phyloP scores from a whole-genome alignment of 2,113 vertebrate genomes.

The Bolborhynchus lineola region DNA sequence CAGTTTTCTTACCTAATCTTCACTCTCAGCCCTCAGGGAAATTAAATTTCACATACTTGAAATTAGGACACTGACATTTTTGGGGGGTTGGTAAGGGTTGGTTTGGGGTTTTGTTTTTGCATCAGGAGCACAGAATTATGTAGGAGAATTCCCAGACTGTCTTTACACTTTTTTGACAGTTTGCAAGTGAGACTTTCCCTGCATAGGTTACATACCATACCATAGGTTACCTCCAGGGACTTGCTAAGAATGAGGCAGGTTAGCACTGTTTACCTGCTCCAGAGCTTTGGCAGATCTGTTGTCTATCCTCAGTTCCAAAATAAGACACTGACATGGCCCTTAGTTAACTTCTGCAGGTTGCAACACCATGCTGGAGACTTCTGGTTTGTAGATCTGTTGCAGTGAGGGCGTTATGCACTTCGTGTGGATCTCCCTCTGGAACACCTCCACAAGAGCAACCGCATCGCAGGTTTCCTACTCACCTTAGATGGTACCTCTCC shows the following conservation, averaged over 20 bases:
- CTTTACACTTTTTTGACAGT: neutral
- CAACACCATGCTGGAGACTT: neutral
- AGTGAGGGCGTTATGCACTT: neutral
- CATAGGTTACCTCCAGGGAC: neutral
- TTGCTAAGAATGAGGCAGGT: neutral
- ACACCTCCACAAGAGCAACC: neutral
- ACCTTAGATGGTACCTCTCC: neutral
- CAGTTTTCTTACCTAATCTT: constrained; percentile 66
- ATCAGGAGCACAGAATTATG: neutral
- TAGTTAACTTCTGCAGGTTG: neutral
- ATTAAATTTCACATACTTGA: constrained; percentile 63
- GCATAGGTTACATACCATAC: neutral
- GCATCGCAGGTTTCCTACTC: neutral
- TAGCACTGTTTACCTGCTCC: neutral
- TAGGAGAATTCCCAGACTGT: neutral
- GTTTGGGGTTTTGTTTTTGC: neutral
- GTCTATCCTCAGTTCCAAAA: neutral
- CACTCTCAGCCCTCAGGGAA: constrained; percentile 49
- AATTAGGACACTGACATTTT: constrained; percentile 1
- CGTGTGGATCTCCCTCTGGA: neutral
- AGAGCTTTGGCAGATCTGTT: neutral
- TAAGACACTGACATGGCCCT: accelerated
- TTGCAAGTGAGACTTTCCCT: neutral
- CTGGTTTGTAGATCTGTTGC: neutral
- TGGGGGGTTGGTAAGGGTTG: neutral